phyloP scores from a whole-genome alignment of 2,888 invertebrate species.

The Drosophila picticornis region DNA sequence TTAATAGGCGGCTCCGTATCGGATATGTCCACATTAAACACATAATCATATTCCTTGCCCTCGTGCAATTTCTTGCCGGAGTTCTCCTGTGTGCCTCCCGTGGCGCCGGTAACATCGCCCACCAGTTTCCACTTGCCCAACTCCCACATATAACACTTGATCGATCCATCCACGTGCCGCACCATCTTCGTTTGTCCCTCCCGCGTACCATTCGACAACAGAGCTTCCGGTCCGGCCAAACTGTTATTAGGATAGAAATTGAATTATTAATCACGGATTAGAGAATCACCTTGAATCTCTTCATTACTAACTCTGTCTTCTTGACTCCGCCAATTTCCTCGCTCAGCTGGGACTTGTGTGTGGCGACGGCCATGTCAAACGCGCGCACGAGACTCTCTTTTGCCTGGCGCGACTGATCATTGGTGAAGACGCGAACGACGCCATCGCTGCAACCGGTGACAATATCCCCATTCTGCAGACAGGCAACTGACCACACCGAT shows the following conservation, averaged over 20 bases:
- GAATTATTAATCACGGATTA: background rate
- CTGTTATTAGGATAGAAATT: constrained; percentile 84
- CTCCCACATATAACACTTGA: constrained; percentile 93
- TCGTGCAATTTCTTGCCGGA: constrained; percentile 92
- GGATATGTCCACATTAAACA: constrained; percentile 97
- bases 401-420: constrained; percentile 90
- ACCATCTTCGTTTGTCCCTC: constrained; percentile 96
- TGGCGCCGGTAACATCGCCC: constrained; percentile 94
- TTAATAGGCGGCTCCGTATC: constrained; percentile 95
- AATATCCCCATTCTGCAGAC: constrained; percentile 94
- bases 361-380: constrained; percentile 91
- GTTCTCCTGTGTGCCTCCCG: constrained; percentile 88
- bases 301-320: constrained; percentile 89
- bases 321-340: constrained; percentile 94
- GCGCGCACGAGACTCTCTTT: constrained; percentile 87
- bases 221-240: constrained; percentile 92
- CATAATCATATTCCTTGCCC: constrained; percentile 97
- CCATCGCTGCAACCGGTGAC: constrained; percentile 96
- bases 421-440: constrained; percentile 93
- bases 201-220: constrained; percentile 90
- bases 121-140: constrained; percentile 92
- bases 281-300: background rate
- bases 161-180: constrained; percentile 89
- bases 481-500: constrained; percentile 95
- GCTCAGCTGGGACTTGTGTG: constrained; percentile 87